Evolutionary conservation across 2,888 invertebrate genomes (phyloP), one percentile per base, ranked within the genome.

Genomic region (Diloba caeruleocephala): DNA sequence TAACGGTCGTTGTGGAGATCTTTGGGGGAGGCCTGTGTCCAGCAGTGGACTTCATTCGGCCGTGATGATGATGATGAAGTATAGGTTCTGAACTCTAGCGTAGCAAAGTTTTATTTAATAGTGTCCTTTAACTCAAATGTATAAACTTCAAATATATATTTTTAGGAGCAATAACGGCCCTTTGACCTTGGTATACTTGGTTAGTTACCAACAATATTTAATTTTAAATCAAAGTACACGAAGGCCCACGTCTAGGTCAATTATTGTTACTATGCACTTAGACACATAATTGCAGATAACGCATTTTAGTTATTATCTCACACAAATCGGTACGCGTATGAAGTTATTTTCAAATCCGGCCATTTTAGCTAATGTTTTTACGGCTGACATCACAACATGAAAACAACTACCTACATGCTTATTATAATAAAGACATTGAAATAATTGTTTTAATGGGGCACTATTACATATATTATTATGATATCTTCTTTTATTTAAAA

Each of bases 401-500:
- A 76, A 76, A 79, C 74, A 63, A 36, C 31, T 70, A 65, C 66
- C 52, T 50, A 66, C 67, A 53, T 50, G 66, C 67, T 59, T 72
- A 73, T 75, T 79, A 75, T 72, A 84, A 90, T 88, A 88, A 87
- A 90, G 88, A 89, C 87, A 90, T 89, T 76, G 63, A 79, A 68
- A 84, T 88, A 86, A 91, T 90, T 87, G 85, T 87, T 87, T 77
- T 87, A 88, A 89, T 90, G 82, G 78, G 48, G 39, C 53, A 68
- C 74, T 79, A 86, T 87, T 86, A 85, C 53, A 58, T 81, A 76
- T 81, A 83, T 82, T 81, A 79, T 76, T 76, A 83, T 84, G 81
- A 86, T 86, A 87, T 86, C 81, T 87, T 85, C 79, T 87, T 86
- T 89, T 86, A 89, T 88, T 86, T 85, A 84, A 85, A 88, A 87